Percentiles rank a stretch among this genome's conserved stretches.
phyloP scores from a whole-genome alignment of 1,140 invertebrate genomes.

The Subanguina moxae region DNA sequence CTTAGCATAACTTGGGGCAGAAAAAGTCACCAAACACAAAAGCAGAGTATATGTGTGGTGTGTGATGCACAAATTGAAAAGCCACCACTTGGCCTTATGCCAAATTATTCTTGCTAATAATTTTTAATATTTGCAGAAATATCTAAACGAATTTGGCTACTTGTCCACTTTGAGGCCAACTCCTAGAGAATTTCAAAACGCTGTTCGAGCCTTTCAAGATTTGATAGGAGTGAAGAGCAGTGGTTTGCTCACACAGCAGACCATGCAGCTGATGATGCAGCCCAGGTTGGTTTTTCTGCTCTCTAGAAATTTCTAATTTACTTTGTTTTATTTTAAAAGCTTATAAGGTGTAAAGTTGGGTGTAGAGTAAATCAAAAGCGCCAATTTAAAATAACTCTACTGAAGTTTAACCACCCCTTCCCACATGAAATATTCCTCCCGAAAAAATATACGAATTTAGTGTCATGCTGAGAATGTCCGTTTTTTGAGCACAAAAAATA shows the following conservation, averaged over 20 bases:
- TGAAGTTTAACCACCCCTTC: too few species aligned
- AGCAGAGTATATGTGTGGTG: not conserved
- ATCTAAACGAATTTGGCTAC: constrained; percentile 38
- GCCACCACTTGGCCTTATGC: not conserved
- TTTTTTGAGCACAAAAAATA: too few species aligned
- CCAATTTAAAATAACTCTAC: too few species aligned
- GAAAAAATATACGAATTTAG: too few species aligned
- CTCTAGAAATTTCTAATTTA: too few species aligned
- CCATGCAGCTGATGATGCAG: constrained; percentile 28
- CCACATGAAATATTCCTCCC: too few species aligned
- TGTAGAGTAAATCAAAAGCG: too few species aligned
- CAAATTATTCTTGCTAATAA: not conserved
- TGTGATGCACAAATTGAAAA: not conserved
- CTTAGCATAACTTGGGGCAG: too few species aligned
- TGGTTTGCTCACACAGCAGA: constrained; percentile 34
- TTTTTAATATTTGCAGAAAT: constrained; percentile 30
- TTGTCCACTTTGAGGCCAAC: constrained; percentile 31
- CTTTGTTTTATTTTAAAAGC: too few species aligned
- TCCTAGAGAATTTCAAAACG: constrained; percentile 31
- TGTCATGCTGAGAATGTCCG: too few species aligned
- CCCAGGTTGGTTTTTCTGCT: constrained; percentile 9
- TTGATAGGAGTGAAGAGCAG: constrained; percentile 33
- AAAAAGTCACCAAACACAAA: too few species aligned
- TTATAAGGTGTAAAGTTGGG: too few species aligned
- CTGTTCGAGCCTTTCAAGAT: constrained; percentile 34